These are phyloP conservation scores for Poeciliopsis gracilis DNA, from an alignment of 2,797 vertebrate species.

Conservation along the genomic window DNA sequence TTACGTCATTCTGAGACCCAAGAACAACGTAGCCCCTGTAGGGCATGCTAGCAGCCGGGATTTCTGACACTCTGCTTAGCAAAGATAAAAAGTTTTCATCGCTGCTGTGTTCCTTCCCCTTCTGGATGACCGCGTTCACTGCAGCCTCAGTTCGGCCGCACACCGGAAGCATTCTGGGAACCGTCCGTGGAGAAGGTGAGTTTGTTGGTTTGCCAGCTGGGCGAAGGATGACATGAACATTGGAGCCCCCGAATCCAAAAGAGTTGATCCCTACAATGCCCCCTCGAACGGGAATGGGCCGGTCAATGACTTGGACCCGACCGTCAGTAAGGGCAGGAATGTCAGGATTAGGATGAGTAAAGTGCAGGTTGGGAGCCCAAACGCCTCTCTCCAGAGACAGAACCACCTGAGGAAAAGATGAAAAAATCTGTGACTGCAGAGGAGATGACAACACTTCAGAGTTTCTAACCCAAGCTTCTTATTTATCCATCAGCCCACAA, in stretches of 20 bases:
- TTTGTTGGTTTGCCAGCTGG: constrained; percentile 69
- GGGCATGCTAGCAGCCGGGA: constrained; percentile 84
- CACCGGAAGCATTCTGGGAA: constrained; percentile 84
- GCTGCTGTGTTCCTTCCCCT: constrained; percentile 73
- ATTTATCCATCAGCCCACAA: neutral
- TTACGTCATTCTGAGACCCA: constrained; percentile 75
- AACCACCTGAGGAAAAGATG: constrained; percentile 82
- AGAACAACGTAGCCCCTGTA: constrained; percentile 88
- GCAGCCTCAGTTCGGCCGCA: constrained; percentile 90
- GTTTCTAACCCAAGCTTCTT: neutral
- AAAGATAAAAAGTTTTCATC: constrained; percentile 84
- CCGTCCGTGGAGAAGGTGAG: accelerated
- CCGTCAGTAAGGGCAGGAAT: constrained; percentile 89
- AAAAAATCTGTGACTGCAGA: neutral
- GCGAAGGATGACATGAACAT: constrained; percentile 91
- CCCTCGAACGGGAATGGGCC: constrained; percentile 84
- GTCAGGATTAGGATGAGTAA: constrained; percentile 85
- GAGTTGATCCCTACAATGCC: constrained; percentile 92
- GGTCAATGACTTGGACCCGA: constrained; percentile 84
- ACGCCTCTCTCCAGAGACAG: constrained; percentile 89
- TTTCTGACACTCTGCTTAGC: constrained; percentile 84
- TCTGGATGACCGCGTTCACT: constrained; percentile 80
- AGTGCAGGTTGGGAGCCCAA: constrained; percentile 97
- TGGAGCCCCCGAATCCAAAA: constrained; percentile 96
- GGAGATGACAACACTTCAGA: neutral